phyloP scores from a whole-genome alignment of 2,888 invertebrate genomes.

The Mantis religiosa region DNA sequence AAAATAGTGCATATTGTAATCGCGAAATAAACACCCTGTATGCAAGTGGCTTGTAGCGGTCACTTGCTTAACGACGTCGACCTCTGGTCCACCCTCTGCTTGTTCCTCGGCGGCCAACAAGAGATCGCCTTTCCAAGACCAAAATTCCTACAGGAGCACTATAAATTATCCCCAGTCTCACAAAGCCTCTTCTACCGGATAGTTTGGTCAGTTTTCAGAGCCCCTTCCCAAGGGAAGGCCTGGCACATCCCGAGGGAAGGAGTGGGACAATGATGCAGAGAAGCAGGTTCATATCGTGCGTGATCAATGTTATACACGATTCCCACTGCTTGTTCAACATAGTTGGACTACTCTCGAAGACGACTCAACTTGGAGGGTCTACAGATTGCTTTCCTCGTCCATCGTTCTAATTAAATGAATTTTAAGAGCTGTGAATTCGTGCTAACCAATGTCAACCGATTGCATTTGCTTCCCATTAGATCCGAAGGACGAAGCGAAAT shows the following conservation, averaged over 20 bases:
- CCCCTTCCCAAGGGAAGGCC: not conserved
- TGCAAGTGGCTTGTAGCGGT: not conserved
- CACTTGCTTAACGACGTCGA: conserved; percentile 7
- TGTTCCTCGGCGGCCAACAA: not conserved
- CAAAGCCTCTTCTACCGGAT: conserved; percentile 17
- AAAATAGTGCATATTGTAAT: too few species aligned
- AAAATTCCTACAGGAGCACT: conserved; percentile 25
- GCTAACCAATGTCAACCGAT: not conserved
- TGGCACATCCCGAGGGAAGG: not conserved
- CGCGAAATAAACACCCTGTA: not conserved
- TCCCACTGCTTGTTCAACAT: not conserved
- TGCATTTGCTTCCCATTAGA: not conserved
- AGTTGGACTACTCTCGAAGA: not conserved
- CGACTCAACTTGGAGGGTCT: not conserved
- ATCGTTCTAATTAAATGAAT: not conserved
- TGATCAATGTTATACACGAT: conserved; percentile 3
- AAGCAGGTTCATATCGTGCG: not conserved
- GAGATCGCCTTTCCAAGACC: conserved; percentile 11
- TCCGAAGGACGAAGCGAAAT: too few species aligned
- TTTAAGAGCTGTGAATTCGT: not conserved
- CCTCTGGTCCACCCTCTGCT: conserved; percentile 8
- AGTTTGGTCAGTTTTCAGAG: conserved; percentile 13
- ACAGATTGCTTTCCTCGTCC: not conserved
- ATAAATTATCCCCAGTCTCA: conserved; percentile 26
- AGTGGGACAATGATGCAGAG: not conserved